Percentiles rank a stretch among this genome's conserved stretches.
Evolutionary conservation across 2,113 vertebrate species (phyloP).

Genomic region (Ameiurus melas): DNA sequence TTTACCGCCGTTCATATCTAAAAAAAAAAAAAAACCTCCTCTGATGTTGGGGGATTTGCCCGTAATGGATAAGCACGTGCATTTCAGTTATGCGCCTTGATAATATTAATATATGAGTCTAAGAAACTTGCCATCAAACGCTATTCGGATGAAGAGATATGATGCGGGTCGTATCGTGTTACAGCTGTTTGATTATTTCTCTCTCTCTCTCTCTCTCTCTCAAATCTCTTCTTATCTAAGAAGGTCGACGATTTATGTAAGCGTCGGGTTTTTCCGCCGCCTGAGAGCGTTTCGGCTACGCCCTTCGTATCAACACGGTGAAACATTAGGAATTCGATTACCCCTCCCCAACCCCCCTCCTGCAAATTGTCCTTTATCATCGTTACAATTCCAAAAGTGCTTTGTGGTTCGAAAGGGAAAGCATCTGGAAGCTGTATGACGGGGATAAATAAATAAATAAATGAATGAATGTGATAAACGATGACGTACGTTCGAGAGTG

Average conservation of each 20-base stretch:
- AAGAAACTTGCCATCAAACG: background rate
- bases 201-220: too few species aligned
- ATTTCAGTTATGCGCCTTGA: slow-evolving; percentile 43
- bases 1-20: slow-evolving; percentile 14
- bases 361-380: background rate
- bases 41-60: slow-evolving; percentile 16
- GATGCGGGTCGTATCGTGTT: background rate
- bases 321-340: background rate
- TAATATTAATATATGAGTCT: slow-evolving; percentile 28
- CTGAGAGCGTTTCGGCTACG: slow-evolving; percentile 14
- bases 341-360: background rate
- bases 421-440: background rate
- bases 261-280: background rate
- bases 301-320: slow-evolving; percentile 21
- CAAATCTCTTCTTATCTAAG: slow-evolving; percentile 2
- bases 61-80: slow-evolving; percentile 20
- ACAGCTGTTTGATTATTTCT: background rate
- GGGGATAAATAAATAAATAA: too few species aligned
- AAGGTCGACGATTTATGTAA: slow-evolving; percentile 4
- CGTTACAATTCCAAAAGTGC: background rate
- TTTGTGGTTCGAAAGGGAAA: background rate
- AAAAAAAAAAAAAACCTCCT: background rate
- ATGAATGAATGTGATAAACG: background rate
- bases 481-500: background rate
- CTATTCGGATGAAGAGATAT: background rate